Base-by-base conservation (phyloP, 2,888 invertebrate genomes). In the Clistopyga incitator region DNA sequence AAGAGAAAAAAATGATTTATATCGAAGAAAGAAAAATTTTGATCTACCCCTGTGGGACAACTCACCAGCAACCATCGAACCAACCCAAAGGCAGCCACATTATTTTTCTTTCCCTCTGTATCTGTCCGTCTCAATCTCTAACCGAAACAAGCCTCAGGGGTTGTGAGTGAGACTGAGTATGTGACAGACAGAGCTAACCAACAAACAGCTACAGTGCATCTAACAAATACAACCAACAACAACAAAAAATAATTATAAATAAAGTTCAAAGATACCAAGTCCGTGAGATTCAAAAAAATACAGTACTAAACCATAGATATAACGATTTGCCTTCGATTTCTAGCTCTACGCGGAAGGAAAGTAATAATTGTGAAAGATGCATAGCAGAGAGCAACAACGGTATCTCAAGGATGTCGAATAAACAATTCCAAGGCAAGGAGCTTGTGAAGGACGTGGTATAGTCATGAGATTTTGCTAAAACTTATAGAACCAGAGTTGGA, bases 171-270 rank as follows among this genome's bases (percentile, higher is more conserved):
- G 93, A 91, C 88, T 89, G 91, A 92, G 91, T 91, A 90, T 91
- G 90, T 91, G 92, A 92, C 92, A 92, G 92, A 92, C 89, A 92
- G 92, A 92, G 91, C 91, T 93, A 93, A 92, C 91, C 92, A 92
- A 92, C 91, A 93, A 91, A 93, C 93, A 93, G 93, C 93, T 93
- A 93, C 93, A 93, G 93, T 93, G 93, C 93, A 93, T 93, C 93
- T 93, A 93, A 92, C 91, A 92, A 93, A 92, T 93, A 92, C 91
- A 93, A 92, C 93, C 92, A 93, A 93, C 90, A 93, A 92, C 90
- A 92, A 92, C 89, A 87, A 87, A 86, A 88, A 91, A 79, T 65
- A 83, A 86, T 81, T 91, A 92, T 92, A 92, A 92, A 92, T 91
- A 92, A 92, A 92, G 88, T 88, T 90, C 88, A 82, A 89, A 87